Conservation (phyloP, 2,888 invertebrate genomes). For the Eudasyphora cyanicolor region DNA sequence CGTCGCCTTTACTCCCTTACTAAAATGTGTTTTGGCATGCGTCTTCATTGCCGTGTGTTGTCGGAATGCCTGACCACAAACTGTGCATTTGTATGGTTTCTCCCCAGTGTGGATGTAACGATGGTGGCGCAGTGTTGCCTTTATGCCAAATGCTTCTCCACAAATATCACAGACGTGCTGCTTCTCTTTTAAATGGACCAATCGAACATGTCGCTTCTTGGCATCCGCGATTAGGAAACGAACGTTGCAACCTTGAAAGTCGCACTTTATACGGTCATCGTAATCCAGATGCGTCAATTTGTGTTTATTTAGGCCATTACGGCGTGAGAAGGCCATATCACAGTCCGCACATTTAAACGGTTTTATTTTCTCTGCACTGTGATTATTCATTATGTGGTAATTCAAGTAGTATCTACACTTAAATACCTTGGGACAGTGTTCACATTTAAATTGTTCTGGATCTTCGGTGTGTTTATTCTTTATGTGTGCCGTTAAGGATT, state of each 20-base stretch:
- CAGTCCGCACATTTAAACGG: slow-evolving; percentile 64
- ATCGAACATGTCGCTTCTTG: slow-evolving; percentile 59
- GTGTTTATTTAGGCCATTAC: slow-evolving; percentile 62
- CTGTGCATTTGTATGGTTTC: slow-evolving; percentile 66
- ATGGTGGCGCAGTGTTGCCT: slow-evolving; percentile 66
- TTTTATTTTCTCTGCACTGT: slow-evolving; percentile 55
- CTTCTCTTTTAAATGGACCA: slow-evolving; percentile 65
- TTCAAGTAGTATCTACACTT: slow-evolving; percentile 59
- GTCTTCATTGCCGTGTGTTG: slow-evolving; percentile 67
- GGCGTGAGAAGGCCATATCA: slow-evolving; percentile 59
- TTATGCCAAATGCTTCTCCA: slow-evolving; percentile 64
- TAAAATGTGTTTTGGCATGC: slow-evolving; percentile 63
- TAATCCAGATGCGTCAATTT: slow-evolving; percentile 62
- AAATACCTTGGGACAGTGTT: slow-evolving; percentile 62
- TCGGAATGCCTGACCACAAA: slow-evolving; percentile 65
- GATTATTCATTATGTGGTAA: slow-evolving; percentile 61
- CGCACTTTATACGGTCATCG: slow-evolving; percentile 62
- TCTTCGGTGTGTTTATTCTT: slow-evolving; percentile 54
- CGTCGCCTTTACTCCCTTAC: background rate
- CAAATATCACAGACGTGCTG: slow-evolving; percentile 65
- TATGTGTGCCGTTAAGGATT: slow-evolving; percentile 57
- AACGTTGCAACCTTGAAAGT: slow-evolving; percentile 64
- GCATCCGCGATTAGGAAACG: slow-evolving; percentile 63
- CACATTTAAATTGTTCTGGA: slow-evolving; percentile 58
- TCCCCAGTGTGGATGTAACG: slow-evolving; percentile 67